phyloP scores from a whole-genome alignment of 2,797 vertebrate genomes.

The Hyperoplus immaculatus region DNA sequence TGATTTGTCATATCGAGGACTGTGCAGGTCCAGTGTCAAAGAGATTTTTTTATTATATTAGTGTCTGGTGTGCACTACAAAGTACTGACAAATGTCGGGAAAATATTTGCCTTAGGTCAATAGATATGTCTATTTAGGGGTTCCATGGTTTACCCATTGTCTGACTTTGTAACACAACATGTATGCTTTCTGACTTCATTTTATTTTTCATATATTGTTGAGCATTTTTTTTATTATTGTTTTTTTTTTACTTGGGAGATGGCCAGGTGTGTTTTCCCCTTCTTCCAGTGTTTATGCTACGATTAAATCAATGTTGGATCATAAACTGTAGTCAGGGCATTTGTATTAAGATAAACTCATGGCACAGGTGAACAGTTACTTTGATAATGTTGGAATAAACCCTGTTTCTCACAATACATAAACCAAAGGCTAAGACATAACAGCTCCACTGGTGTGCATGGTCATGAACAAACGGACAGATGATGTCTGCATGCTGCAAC shows the following conservation, averaged over 20 bases:
- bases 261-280: too few species aligned
- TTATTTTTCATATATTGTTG: not conserved
- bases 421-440: not conserved
- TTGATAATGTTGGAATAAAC: not conserved
- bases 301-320: not conserved
- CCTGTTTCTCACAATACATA: not conserved
- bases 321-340: not conserved
- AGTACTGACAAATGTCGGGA: not conserved
- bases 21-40: not conserved
- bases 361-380: not conserved
- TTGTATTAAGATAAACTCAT: too few species aligned
- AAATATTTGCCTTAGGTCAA: not conserved
- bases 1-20: slow-evolving; percentile 1
- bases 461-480: too few species aligned
- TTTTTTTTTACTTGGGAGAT: too few species aligned
- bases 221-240: too few species aligned
- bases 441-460: not conserved
- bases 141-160: not conserved
- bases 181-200: not conserved
- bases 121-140: not conserved
- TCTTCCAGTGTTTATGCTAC: too few species aligned
- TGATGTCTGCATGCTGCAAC: not conserved
- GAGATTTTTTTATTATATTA: too few species aligned
- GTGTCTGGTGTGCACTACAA: not conserved
- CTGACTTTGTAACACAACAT: not conserved